Percentiles rank a stretch among this genome's conserved stretches.
phyloP scores from a whole-genome alignment of 2,797 vertebrate genomes.

The Artibeus lituratus region DNA sequence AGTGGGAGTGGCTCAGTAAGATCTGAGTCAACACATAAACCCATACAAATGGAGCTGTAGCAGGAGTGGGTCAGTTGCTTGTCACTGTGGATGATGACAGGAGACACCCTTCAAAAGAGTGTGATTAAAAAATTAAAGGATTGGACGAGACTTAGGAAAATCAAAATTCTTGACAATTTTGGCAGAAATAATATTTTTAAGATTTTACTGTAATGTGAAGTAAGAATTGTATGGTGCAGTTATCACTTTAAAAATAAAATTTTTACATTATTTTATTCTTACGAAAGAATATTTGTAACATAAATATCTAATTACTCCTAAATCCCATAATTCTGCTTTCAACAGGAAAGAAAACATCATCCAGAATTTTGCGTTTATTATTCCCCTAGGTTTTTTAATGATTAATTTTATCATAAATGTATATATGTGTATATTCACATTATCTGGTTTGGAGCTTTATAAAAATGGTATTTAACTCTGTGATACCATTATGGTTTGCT shows the following conservation, averaged over 20 bases:
- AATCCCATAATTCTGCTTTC: neutral
- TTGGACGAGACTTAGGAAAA: neutral
- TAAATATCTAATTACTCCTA: neutral
- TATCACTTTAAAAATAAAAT: neutral
- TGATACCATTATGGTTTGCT: neutral
- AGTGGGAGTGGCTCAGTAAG: neutral
- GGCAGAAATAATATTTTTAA: neutral
- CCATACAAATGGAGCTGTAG: neutral
- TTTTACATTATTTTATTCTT: neutral
- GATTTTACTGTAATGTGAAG: neutral
- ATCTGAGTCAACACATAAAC: neutral
- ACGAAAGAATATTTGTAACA: neutral
- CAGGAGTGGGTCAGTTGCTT: neutral
- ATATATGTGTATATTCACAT: neutral
- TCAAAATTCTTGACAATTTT: neutral
- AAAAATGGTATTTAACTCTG: neutral
- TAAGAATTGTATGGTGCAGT: neutral
- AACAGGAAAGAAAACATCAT: neutral
- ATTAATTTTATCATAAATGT: neutral
- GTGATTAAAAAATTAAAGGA: neutral
- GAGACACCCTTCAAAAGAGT: neutral
- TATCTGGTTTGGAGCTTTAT: neutral
- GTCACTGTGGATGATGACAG: neutral
- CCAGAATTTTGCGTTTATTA: slow-evolving; percentile 9
- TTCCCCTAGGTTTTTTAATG: neutral